phyloP scores from a whole-genome alignment of 2,888 invertebrate genomes.

The Shargacucullia verbasci region DNA sequence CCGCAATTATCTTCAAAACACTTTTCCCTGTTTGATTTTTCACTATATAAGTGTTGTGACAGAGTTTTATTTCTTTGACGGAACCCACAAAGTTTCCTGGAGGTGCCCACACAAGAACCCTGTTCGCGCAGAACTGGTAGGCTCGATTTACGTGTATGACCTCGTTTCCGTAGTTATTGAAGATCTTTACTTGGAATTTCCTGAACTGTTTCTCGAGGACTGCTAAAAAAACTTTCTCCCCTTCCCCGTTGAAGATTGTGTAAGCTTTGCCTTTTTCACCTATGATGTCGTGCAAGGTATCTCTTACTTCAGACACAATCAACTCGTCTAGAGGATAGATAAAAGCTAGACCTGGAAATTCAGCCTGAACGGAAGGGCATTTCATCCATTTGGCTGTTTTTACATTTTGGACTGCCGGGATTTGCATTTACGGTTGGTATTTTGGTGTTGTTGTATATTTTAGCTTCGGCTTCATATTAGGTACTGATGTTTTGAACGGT shows the following conservation, averaged over 20 bases:
- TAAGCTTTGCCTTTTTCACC: constrained; percentile 61
- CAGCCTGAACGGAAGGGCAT: constrained; percentile 64
- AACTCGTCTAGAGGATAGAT: constrained; percentile 66
- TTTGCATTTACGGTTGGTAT: constrained; percentile 56
- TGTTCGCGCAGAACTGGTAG: constrained; percentile 56
- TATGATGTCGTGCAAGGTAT: constrained; percentile 68
- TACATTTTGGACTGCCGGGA: constrained; percentile 30
- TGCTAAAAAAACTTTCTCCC: constrained; percentile 75
- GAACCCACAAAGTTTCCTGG: constrained; percentile 72
- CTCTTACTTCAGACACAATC: constrained; percentile 64
- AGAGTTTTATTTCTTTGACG: constrained; percentile 51
- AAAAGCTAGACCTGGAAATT: constrained; percentile 72
- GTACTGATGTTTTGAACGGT: constrained; percentile 5
- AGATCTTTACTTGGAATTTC: constrained; percentile 68
- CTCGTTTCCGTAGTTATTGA: constrained; percentile 76
- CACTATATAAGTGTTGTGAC: constrained; percentile 59
- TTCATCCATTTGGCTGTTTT: constrained; percentile 69
- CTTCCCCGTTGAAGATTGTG: constrained; percentile 72
- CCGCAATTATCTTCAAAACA: constrained; percentile 61
- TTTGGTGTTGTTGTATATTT: constrained; percentile 8
- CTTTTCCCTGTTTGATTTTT: constrained; percentile 56
- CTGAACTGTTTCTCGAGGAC: constrained; percentile 55
- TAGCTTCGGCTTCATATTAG: constrained; percentile 34
- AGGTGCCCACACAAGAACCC: constrained; percentile 69
- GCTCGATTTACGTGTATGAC: constrained; percentile 67